These are phyloP conservation scores for Drosophila jambulina DNA, from an alignment of 1,140 invertebrate species.

Conservation along the genomic window DNA sequence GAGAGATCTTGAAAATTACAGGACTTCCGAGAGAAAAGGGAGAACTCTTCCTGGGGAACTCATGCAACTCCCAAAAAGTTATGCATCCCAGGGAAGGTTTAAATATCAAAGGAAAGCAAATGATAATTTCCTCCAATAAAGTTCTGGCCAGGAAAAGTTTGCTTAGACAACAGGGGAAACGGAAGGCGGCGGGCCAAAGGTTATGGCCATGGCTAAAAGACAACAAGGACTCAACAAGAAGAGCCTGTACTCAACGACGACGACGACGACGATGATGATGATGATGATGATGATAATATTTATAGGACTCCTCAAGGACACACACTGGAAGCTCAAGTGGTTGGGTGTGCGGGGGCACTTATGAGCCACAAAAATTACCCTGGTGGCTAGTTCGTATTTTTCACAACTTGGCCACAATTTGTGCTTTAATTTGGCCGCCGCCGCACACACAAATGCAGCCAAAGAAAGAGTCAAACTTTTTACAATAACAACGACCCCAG, in stretches of 20 bases:
- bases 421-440: constrained; percentile 75
- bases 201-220: constrained; percentile 28
- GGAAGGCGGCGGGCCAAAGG: constrained; percentile 23
- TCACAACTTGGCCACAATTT: constrained; percentile 80
- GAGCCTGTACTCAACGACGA: constrained; percentile 46
- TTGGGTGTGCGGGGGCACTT: constrained; percentile 24
- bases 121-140: constrained; percentile 55
- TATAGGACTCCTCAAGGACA: constrained; percentile 80
- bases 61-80: constrained; percentile 30
- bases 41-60: constrained; percentile 18
- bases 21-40: constrained; percentile 2
- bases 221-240: constrained; percentile 29
- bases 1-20: constrained; percentile 18
- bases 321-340: constrained; percentile 28
- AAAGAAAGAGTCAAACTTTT: constrained; percentile 69
- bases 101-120: constrained; percentile 53
- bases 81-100: constrained; percentile 52
- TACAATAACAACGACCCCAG: constrained; percentile 60
- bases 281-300: constrained; percentile 78
- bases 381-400: constrained; percentile 77
- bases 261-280: constrained; percentile 30
- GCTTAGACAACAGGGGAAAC: neutral
- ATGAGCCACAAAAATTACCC: constrained; percentile 71
- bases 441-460: constrained; percentile 23
- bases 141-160: constrained; percentile 49